Conservation (phyloP, 2,888 invertebrate genomes). For the Caenorhabditis wallacei region DNA sequence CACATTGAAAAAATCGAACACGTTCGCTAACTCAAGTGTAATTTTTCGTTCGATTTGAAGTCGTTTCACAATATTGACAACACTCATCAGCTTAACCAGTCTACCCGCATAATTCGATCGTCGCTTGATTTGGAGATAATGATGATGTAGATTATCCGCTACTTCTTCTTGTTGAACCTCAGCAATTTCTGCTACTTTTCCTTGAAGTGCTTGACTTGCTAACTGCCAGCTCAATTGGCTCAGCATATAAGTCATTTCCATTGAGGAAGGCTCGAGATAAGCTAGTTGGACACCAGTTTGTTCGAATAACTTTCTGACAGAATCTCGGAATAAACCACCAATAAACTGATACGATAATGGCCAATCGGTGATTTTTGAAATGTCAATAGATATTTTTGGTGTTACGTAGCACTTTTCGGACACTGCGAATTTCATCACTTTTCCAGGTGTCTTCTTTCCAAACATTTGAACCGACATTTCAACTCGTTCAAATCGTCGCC, state of each 20-base stretch:
- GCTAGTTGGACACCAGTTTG: constrained; percentile 55
- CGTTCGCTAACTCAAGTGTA: constrained; percentile 37
- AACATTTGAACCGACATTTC: constrained; percentile 64
- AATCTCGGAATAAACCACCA: constrained; percentile 52
- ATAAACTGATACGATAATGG: constrained; percentile 24
- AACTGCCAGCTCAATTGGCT: constrained; percentile 63
- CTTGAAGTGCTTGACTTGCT: constrained; percentile 47
- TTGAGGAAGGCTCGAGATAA: constrained; percentile 48
- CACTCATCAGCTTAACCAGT: constrained; percentile 44
- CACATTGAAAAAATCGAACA: constrained; percentile 53
- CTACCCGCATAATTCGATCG: constrained; percentile 51
- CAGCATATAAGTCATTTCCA: constrained; percentile 67
- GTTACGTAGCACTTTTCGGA: constrained; percentile 28
- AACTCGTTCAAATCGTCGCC: constrained; percentile 64
- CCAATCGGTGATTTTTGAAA: constrained; percentile 60
- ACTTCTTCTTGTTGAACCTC: constrained; percentile 45
- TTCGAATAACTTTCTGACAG: constrained; percentile 54
- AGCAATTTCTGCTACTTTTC: constrained; percentile 46
- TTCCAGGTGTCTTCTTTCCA: constrained; percentile 13
- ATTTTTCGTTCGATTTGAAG: constrained; percentile 44
- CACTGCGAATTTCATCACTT: constrained; percentile 36
- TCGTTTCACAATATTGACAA: constrained; percentile 50
- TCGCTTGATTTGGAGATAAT: constrained; percentile 34
- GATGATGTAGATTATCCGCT: constrained; percentile 41
- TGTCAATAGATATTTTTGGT: constrained; percentile 47